Base-by-base conservation (phyloP, 2,888 invertebrate genomes). In the Brenthis ino region DNA sequence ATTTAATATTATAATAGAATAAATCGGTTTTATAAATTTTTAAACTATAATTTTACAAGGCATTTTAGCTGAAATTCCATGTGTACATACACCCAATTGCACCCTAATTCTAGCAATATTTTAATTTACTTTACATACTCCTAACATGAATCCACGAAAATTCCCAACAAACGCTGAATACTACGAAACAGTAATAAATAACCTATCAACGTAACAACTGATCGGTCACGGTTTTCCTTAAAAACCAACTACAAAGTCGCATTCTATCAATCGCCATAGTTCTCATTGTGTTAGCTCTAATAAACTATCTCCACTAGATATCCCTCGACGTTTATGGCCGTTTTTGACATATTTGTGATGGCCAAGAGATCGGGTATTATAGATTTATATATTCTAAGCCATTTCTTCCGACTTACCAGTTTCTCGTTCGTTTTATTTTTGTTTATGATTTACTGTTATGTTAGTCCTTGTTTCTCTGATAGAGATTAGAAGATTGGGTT, bases 291-390 rank as follows among this genome's bases (percentile, higher is more conserved):
- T 82, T 82, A 79, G 80, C 76, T 77, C 82, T 85, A 88, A 91
- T 90, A 89, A 89, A 90, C 85, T 85, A 89, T 88, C 86, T 83
- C 79, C 77, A 74, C 81, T 82, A 80, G 82, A 86, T 85, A 83
- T 80, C 83, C 82, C 73, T 77, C 77, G 86, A 86, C 86, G 80
- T 85, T 88, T 89, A 89, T 88, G 81, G 85, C 84, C 84, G 74
- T 82, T 85, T 87, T 80, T 91, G 92, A 92, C 92, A 91, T 91
- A 90, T 91, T 91, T 91, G 91, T 92, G 92, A 92, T 85, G 89
- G 84, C 85, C 84, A 82, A 81, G 80, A 86, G 86, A 85, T 81
- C 83, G 83, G 80, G 78, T 74, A 73, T 77, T 66, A 69, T 66
- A 60, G 69, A 88, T 88, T 87, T 88, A 88, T 88, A 83, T 85